These are phyloP conservation scores for Hozukius guyotensis DNA, from an alignment of 2,797 vertebrate genomes.

Conservation along the genomic window DNA sequence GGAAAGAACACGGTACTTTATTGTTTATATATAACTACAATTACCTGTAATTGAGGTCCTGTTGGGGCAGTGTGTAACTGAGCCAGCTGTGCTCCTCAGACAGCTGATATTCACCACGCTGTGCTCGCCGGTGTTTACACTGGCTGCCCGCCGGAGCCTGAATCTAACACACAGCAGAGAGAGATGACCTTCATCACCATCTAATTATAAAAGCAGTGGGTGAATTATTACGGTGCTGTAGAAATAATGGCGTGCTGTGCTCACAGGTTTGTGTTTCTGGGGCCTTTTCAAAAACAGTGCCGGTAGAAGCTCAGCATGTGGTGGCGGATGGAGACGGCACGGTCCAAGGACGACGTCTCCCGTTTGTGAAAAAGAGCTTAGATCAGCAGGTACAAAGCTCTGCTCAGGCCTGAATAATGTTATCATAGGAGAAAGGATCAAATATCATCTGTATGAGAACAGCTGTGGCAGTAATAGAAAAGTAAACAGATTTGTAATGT, in stretches of 20 bases:
- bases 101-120: conserved; percentile 65
- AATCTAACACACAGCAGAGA: conserved; percentile 25
- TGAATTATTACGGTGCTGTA: neutral
- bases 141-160: neutral
- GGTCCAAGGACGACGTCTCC: conserved; percentile 28
- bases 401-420: conserved; percentile 36
- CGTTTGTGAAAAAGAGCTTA: conserved; percentile 49
- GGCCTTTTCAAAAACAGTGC: neutral
- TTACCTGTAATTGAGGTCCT: conserved; percentile 84
- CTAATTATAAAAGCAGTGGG: neutral
- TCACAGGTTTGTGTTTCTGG: conserved; percentile 27
- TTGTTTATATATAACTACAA: neutral
- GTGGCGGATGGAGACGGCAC: conserved; percentile 26
- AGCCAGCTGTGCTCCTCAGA: conserved; percentile 78
- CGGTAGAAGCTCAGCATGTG: neutral
- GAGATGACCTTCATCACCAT: neutral
- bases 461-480: neutral
- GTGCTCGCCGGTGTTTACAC: conserved; percentile 11
- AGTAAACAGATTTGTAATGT: neutral
- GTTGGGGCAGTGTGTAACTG: conserved; percentile 76
- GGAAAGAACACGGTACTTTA: neutral
- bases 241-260: neutral
- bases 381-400: conserved; percentile 53
- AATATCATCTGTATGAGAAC: neutral
- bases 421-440: neutral